These are phyloP conservation scores for Ecliptopera silaceata DNA, from an alignment of 2,888 invertebrate genomes.

Conservation along the genomic window DNA sequence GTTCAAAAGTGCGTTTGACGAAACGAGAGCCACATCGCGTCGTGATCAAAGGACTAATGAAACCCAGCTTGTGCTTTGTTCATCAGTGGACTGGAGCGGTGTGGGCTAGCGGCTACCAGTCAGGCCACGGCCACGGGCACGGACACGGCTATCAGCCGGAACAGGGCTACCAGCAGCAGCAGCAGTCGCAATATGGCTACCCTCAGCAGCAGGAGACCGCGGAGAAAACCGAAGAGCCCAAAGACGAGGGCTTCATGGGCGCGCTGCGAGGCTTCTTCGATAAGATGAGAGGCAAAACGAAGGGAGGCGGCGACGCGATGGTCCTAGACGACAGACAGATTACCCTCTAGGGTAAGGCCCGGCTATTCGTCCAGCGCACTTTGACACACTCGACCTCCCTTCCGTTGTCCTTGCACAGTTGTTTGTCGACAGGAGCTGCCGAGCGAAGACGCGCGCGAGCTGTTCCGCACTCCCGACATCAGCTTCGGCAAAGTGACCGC, in stretches of 20 bases:
- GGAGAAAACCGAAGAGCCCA: constrained; percentile 34
- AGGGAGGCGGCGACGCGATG: constrained; percentile 49
- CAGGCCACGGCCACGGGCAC: constrained; percentile 22
- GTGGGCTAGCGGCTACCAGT: constrained; percentile 36
- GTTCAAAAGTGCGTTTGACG: constrained; percentile 77
- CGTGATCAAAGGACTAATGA: constrained; percentile 73
- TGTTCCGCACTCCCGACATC: constrained; percentile 44
- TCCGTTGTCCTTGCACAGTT: constrained; percentile 41
- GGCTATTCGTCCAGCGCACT: constrained; percentile 74
- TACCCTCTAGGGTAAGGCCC: constrained; percentile 26
- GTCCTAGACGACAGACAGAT: constrained; percentile 37
- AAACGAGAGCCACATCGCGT: constrained; percentile 68
- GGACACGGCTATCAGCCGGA: constrained; percentile 22
- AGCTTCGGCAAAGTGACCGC: constrained; percentile 26
- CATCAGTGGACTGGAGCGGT: constrained; percentile 68
- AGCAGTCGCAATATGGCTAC: constrained; percentile 22
- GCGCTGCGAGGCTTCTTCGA: constrained; percentile 60
- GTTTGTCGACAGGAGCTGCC: constrained; percentile 70
- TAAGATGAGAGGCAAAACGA: constrained; percentile 49
- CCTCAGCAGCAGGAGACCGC: constrained; percentile 27
- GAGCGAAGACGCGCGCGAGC: constrained; percentile 48
- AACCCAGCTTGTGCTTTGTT: constrained; percentile 79
- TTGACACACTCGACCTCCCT: constrained; percentile 34
- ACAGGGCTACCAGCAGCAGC: constrained; percentile 26
- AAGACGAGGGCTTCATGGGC: constrained; percentile 52